Conservation (phyloP, 35 echinoderm and acorn worm genomes). For the Lytechinus variegatus region DNA sequence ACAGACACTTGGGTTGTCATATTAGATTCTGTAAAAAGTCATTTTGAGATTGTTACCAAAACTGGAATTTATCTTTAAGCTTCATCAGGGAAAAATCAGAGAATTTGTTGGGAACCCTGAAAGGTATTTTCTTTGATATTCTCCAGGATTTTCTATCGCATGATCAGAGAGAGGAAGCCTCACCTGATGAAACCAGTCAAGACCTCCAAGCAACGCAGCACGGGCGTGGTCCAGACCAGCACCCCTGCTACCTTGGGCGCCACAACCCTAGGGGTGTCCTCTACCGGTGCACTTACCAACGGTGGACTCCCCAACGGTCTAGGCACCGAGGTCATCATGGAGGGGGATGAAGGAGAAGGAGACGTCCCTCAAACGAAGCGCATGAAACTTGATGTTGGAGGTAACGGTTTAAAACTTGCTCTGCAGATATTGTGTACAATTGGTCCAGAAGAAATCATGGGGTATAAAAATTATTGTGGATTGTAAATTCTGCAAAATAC, state of each 20-base stretch:
- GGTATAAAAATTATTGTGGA: too few relatives aligned
- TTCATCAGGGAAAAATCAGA: too few relatives aligned
- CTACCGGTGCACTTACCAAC: not conserved
- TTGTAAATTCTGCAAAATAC: too few relatives aligned
- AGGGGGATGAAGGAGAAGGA: not conserved
- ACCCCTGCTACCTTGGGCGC: not conserved
- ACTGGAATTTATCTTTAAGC: too few relatives aligned
- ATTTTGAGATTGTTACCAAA: too few relatives aligned
- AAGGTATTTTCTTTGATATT: not conserved
- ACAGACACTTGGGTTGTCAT: too few relatives aligned
- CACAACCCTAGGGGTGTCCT: not conserved
- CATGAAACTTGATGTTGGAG: conserved; percentile 7
- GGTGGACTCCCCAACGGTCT: not conserved
- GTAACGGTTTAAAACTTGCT: not conserved
- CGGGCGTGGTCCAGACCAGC: not conserved
- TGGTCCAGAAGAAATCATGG: too few relatives aligned
- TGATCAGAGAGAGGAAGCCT: conserved; percentile 27
- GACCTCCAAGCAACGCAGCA: not conserved
- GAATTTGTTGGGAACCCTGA: too few relatives aligned
- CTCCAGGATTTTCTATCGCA: conserved; percentile 25
- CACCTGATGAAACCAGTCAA: conserved; percentile 12
- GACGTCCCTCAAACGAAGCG: not conserved
- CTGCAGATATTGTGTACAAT: too few relatives aligned
- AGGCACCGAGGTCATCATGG: conserved; percentile 20
- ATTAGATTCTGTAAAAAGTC: too few relatives aligned